These are phyloP conservation scores for Takifugu ocellatus DNA, from an alignment of 2,797 vertebrate species.

Conservation along the genomic window DNA sequence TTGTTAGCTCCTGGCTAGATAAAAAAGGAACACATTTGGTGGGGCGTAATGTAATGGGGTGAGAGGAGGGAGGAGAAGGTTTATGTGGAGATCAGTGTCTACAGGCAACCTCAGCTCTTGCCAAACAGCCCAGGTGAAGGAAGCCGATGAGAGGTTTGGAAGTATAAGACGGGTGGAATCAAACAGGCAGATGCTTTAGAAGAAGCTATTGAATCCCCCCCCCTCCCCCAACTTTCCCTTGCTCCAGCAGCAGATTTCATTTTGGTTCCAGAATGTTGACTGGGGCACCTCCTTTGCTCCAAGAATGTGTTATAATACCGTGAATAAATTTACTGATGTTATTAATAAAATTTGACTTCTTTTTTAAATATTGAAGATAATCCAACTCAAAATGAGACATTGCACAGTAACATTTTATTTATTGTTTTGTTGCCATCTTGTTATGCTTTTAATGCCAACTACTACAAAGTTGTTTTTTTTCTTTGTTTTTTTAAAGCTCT, in stretches of 20 bases:
- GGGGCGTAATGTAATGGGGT: conserved; percentile 42
- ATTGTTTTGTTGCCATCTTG: conserved; percentile 74
- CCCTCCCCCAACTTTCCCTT: conserved; percentile 47
- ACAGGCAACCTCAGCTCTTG: conserved; percentile 55
- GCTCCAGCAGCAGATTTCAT: conserved; percentile 72
- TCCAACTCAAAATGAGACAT: conserved; percentile 71
- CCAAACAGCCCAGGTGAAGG: conserved; percentile 54
- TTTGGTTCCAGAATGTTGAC: conserved; percentile 71
- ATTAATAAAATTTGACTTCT: conserved; percentile 61
- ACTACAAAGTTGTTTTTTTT: conserved; percentile 44
- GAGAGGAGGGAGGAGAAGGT: conserved; percentile 24
- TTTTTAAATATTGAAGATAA: conserved; percentile 67
- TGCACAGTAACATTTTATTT: conserved; percentile 80
- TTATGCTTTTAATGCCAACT: conserved; percentile 69
- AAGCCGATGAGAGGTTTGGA: conserved; percentile 41
- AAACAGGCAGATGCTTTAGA: conserved; percentile 44
- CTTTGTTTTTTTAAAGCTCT: conserved; percentile 41
- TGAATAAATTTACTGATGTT: conserved; percentile 67
- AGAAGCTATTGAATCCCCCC: conserved; percentile 34
- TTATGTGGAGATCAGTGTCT: conserved; percentile 39
- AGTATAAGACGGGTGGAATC: conserved; percentile 40
- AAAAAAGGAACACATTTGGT: conserved; percentile 51
- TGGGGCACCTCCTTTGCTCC: conserved; percentile 71
- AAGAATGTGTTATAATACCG: conserved; percentile 76
- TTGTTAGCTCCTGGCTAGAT: conserved; percentile 53